Evolutionary conservation across 1,140 invertebrate genomes (phyloP).

Genomic region (Drosophila persimilis): DNA sequence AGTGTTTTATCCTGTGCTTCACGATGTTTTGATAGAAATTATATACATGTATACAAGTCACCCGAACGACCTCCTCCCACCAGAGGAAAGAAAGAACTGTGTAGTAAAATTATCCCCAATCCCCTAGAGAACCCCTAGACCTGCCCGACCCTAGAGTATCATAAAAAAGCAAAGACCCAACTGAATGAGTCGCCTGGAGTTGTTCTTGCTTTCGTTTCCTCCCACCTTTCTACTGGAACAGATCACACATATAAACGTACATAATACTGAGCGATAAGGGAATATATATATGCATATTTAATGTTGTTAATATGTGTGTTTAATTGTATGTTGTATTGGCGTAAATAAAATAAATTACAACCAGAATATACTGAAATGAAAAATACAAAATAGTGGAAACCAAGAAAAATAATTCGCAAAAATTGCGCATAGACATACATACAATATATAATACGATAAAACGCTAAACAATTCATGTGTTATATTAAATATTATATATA

Average conservation of each 20-base stretch:
- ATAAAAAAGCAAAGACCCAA: too few species aligned
- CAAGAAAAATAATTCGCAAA: constrained; percentile 41
- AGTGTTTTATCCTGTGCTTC: constrained; percentile 40
- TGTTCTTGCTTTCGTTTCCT: not conserved
- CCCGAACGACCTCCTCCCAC: not conserved
- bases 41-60: constrained; percentile 48
- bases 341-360: constrained; percentile 56
- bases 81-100: constrained; percentile 2
- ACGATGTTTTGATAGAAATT: constrained; percentile 69
- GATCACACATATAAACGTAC: constrained; percentile 16
- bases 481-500: constrained; percentile 34
- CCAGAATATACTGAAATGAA: constrained; percentile 20
- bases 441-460: not conserved
- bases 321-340: constrained; percentile 46
- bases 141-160: not conserved
- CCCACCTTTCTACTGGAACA: too few species aligned
- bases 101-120: not conserved
- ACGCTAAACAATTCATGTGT: constrained; percentile 26
- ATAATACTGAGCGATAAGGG: constrained; percentile 16
- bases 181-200: not conserved
- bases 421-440: constrained; percentile 14
- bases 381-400: constrained; percentile 17
- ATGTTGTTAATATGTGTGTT: constrained; percentile 71
- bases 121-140: too few species aligned
- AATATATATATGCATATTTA: constrained; percentile 61